phyloP scores from a whole-genome alignment of 2,797 vertebrate genomes.

The Percopsis omiscomaycus region DNA sequence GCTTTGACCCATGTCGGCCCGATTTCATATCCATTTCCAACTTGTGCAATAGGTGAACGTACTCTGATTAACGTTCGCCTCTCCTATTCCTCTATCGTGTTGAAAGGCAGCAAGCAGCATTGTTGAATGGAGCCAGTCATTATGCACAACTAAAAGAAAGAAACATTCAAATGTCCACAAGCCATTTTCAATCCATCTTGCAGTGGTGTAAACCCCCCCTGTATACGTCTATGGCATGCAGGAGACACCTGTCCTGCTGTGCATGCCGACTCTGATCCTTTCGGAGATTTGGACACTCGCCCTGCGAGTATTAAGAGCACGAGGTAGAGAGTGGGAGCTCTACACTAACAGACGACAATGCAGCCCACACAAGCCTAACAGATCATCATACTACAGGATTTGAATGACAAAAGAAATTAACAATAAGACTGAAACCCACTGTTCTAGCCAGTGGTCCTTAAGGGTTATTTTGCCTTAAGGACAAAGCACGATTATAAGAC shows the following conservation, averaged over 20 bases:
- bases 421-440: conserved; percentile 12
- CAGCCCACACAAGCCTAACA: conserved; percentile 55
- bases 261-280: conserved; percentile 65
- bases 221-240: conserved; percentile 29
- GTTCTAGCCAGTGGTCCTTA: conserved; percentile 11
- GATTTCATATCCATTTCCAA: no score
- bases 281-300: conserved; percentile 72
- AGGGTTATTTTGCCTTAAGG: neutral
- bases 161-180: conserved; percentile 1
- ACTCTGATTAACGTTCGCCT: no score
- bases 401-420: conserved; percentile 42
- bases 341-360: conserved; percentile 48
- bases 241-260: conserved; percentile 70
- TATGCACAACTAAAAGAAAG: neutral
- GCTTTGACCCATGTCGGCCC: no score
- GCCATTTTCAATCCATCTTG: conserved; percentile 13
- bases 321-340: conserved; percentile 28
- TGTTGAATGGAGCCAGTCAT: neutral
- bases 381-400: conserved; percentile 61
- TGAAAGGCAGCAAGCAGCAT: neutral
- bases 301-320: conserved; percentile 68
- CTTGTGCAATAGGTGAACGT: no score
- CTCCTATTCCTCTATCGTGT: no score
- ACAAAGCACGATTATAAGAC: no score
- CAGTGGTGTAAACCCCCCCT: conserved; percentile 9